Base-by-base conservation (phyloP, 2,113 vertebrate genomes). In the Leiothrix lutea region DNA sequence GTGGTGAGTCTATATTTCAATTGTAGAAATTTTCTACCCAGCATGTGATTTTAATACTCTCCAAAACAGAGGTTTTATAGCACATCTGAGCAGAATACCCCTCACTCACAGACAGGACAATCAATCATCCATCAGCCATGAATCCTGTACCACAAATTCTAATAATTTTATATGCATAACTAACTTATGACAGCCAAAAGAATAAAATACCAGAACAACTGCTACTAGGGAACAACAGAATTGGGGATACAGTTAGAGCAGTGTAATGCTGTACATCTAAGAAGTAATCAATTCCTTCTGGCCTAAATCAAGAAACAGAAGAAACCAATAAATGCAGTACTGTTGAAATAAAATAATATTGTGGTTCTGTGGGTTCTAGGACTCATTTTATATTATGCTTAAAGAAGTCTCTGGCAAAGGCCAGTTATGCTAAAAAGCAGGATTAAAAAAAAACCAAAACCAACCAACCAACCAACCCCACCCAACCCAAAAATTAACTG, bases 311-410 rank as follows among this genome's bases (percentile, higher is more conserved):
- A 92, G 89, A 74, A 80, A 88, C 96, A 97, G 92, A 92, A 95
- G 88, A 96, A 97, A 86, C 89, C 74, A 95, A 94, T 97, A 96
- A 96, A 95, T 51, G 61, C 77, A 83, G 77, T 93, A 40, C 94
- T 90, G 72, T 51, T 88, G 82, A 96, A 96, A 96, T 95, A 97
- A 91, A 97, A 96, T 87, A 96, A 96, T 84, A 95, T 88, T 96
- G 92, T 93, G 90, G 88, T 96, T 96, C 93, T 96, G 95, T 79
- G 96, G 94, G 94, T 86, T 96, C 92, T 75, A 65, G 80, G 75
- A 79, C 64, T 90, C 93, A 86, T 47, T 93, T 61, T 44, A 72
- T 51, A 86, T 67, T 72, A 75, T 31, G 44, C 35, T 87, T 94
- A 71, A 95, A 91, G 80, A 67, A 50, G 40, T 78, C 56, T 74